These are phyloP conservation scores for Lasioglossum pauxillum DNA, from an alignment of 2,888 invertebrate species.

Conservation along the genomic window DNA sequence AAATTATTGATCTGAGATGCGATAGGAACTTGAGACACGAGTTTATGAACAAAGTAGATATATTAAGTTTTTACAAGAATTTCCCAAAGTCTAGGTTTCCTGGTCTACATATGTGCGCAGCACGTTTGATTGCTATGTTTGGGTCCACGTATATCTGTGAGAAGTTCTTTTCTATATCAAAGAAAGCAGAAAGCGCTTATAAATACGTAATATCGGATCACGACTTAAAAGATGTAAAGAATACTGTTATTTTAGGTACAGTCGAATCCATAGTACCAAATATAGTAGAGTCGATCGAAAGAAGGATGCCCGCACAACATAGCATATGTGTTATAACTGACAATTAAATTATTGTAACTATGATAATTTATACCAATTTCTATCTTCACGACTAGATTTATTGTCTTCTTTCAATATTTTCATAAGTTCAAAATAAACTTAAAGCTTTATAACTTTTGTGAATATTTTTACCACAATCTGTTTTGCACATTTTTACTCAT, in stretches of 20 bases:
- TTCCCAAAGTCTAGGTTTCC: conserved; percentile 7
- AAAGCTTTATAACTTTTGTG: neutral
- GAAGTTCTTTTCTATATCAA: conserved; percentile 4
- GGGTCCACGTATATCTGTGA: conserved; percentile 17
- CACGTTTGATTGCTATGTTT: conserved; percentile 9
- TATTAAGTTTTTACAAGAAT: conserved; percentile 4
- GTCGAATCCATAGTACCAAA: neutral
- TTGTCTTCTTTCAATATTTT: neutral
- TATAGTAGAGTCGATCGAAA: conserved; percentile 4
- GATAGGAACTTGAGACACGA: conserved; percentile 5
- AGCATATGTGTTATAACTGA: conserved; percentile 13
- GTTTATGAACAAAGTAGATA: neutral
- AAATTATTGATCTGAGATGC: conserved; percentile 12
- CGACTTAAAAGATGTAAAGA: neutral
- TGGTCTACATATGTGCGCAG: neutral
- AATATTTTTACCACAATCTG: neutral
- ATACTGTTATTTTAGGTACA: conserved; percentile 7
- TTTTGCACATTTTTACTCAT: neutral
- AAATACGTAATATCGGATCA: conserved; percentile 4
- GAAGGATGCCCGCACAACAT: no score
- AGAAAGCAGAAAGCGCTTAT: conserved; percentile 9
- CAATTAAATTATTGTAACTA: neutral
- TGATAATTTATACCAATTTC: neutral
- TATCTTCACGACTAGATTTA: neutral
- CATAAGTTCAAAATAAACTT: neutral